Evolutionary conservation across 2,888 invertebrate genomes (phyloP), one percentile per base, ranked within the genome.

Genomic region (Enoplolaimus lenunculus): DNA sequence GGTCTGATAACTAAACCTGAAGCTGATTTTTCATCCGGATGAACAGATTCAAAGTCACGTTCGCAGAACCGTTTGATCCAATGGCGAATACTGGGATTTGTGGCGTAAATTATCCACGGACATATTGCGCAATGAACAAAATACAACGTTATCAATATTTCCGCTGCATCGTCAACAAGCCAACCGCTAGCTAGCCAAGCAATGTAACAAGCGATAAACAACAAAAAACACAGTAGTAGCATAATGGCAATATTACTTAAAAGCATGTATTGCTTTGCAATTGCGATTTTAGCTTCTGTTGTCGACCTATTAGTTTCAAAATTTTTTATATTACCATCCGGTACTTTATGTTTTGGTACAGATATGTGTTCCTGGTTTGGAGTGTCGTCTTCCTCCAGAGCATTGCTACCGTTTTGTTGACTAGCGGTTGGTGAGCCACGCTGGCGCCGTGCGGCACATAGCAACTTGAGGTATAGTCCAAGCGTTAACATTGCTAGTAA

Each of bases 71-170:
- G n/a, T n/a, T n/a, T n/a, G n/a, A n/a, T n/a, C n/a, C n/a, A 13
- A 45, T 45, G 45, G 45, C 45, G 45, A 45, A 45, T 21, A 21
- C 45, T 45, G 21, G 45, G 45, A 7, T 45, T 45, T 21, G 21
- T 45, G 21, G 7, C 45, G 45, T 45, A 45, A 21, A 45, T 45
- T 13, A 45, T 45, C 45, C 45, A 45, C 26, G 67, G 67, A 7
- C 21, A n/a, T 21, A 66, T 31, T 2, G 34, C n/a, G 33, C 33
- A 66, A 34, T 66, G 67, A 30, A 31, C 34, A 34, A 66, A 66
- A 66, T 33, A 66, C 13, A 66, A 3, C n/a, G 67, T 66, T n/a
- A 66, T 66, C 67, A 66, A 34, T n/a, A 66, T 66, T 34, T 66
- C 67, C 7, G 30, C 67, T 34, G 34, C 67, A 66, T 34, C 34